These are phyloP conservation scores for Carcina quercana DNA, from an alignment of 2,888 invertebrate species.

Conservation along the genomic window DNA sequence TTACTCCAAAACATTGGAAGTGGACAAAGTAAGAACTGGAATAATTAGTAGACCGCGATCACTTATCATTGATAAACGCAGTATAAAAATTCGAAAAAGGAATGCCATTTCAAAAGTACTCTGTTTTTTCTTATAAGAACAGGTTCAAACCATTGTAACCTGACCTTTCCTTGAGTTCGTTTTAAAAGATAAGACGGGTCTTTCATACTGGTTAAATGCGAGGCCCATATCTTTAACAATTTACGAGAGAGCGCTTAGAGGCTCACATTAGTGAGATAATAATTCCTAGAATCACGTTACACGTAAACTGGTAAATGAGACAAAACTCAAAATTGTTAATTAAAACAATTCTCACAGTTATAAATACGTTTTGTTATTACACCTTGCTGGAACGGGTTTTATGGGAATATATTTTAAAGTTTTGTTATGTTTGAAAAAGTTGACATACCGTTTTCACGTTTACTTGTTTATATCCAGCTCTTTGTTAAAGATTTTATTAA, in stretches of 20 bases:
- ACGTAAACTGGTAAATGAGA: constrained; percentile 40
- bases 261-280: constrained; percentile 53
- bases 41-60: constrained; percentile 41
- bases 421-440: too few relatives aligned
- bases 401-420: too few relatives aligned
- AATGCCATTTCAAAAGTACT: constrained; percentile 29
- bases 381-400: constrained; percentile 21
- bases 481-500: too few relatives aligned
- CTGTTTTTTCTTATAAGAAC: constrained; percentile 27
- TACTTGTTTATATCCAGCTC: too few relatives aligned
- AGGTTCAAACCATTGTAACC: constrained; percentile 24
- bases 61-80: constrained; percentile 32
- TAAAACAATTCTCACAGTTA: constrained; percentile 35
- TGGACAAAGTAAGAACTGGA: constrained; percentile 27
- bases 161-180: constrained; percentile 24
- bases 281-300: constrained; percentile 57
- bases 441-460: too few relatives aligned
- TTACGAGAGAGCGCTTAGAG: constrained; percentile 47
- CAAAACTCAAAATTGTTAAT: constrained; percentile 50
- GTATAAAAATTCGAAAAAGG: constrained; percentile 38
- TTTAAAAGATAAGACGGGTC: constrained; percentile 16
- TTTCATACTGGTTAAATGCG: constrained; percentile 23
- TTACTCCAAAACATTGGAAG: constrained; percentile 27
- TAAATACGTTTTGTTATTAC: constrained; percentile 37
- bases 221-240: constrained; percentile 42